Base-by-base conservation (phyloP, 2,113 vertebrate genomes). In the Pseudorhombus dupliciocellatus region DNA sequence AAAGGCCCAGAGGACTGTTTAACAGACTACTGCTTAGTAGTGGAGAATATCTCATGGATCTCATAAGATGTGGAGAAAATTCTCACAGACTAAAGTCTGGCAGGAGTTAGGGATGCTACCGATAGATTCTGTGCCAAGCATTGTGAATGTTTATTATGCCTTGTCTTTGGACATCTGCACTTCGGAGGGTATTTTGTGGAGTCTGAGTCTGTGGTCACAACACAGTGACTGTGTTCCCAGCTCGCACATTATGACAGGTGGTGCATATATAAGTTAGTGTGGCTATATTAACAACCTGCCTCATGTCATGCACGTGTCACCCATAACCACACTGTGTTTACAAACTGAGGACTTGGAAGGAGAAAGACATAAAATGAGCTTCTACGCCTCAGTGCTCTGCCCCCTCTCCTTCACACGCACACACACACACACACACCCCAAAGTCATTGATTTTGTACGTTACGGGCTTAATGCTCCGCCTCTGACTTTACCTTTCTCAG, bases 311-410 rank as follows among this genome's bases (percentile, higher is more conserved):
- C 42, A 21, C 21, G 55, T 68, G 34, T 68, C 34, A 28, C 5
- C 16, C 42, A 34, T 40, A 25, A 46, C 22, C 31, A 28, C 0
- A 0, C 4, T 48, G 4, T 57, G 30, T 67, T 51, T 55, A 37
- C n/a, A 73, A 44, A 55, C 11, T 56, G 20, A 25, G 22, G 16
- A 56, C 55, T 56, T 48, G 31, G 62, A 48, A 65, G 15, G 34
- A 68, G 22, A 34, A 18, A 54, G 24, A 30, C 20, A 21, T 34
- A 58, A 66, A 73, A 66, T 22, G 3, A 66, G 25, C 42, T 58
- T 42, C 55, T n/a, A 20, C 1, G 11, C 48, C 26, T 58, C 55
- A 11, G 18, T 16, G n/a, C 46, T 24, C 46, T 46, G 52, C 11
- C 7, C 25, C 0, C 24, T 52, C 15, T 62, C 7, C 9, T 37